These are phyloP conservation scores for Cebus imitator DNA, from an alignment of 2,113 vertebrate genomes.

Conservation along the genomic window DNA sequence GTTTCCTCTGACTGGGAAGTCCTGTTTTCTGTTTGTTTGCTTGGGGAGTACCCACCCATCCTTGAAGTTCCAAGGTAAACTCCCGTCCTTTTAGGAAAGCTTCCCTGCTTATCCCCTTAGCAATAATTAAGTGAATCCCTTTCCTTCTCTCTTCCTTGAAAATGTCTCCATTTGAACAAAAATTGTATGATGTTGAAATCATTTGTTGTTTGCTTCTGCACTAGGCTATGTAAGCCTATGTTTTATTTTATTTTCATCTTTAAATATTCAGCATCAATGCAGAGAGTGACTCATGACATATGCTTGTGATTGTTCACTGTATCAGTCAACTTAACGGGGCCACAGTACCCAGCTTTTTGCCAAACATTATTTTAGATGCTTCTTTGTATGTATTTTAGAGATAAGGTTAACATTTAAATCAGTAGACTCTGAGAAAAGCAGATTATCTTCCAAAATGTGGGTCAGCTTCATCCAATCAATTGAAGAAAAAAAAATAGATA, in stretches of 20 bases:
- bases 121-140: not conserved
- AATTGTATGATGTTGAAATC: not conserved
- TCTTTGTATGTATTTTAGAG: not conserved
- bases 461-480: not conserved
- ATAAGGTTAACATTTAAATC: not conserved
- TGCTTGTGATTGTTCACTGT: not conserved
- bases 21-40: not conserved
- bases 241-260: not conserved
- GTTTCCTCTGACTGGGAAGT: not conserved
- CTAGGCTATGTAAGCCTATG: not conserved
- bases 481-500: not conserved
- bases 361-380: not conserved
- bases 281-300: not conserved
- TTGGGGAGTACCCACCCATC: not conserved
- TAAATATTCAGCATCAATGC: not conserved
- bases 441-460: not conserved
- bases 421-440: not conserved
- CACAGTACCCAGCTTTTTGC: not conserved
- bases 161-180: not conserved
- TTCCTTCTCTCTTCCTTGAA: not conserved
- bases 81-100: too few relatives aligned
- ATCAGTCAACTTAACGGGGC: not conserved
- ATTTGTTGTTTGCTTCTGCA: not conserved
- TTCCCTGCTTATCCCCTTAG: not conserved
- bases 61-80: not conserved